Base-by-base conservation (phyloP, 2,113 vertebrate species). In the Dendrocopos noguchii region DNA sequence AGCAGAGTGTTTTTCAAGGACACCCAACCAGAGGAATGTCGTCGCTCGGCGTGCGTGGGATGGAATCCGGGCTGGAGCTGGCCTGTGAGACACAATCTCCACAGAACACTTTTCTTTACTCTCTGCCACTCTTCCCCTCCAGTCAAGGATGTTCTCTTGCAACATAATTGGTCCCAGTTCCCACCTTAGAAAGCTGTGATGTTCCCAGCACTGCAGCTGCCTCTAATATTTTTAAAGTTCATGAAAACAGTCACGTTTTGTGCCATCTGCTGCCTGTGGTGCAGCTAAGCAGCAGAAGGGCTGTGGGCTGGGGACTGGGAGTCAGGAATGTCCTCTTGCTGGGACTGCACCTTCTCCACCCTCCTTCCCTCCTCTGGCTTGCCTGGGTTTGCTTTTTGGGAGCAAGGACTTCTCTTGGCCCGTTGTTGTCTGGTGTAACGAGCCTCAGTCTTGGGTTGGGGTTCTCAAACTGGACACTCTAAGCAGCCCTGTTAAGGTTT, bases 111-210 rank as follows among this genome's bases (percentile, higher is more conserved):
- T 93, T 80, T 75, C 86, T 96, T 94, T 94, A 83, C 93, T 91
- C 73, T 24, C 5, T 83, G 88, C 82, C 92, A 27, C 76, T 93
- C 94, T 90, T 84, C 88, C 84, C 88, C 91, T 93, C 87, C 84
- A 92, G 92, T 89, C 94, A 91, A 74, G 89, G 94, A 93, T 95
- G 94, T 93, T 94, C 94, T 94, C 81, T 87, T 53, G 89, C 94
- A 90, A 8, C 18, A 44, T 91, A 96, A 94, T 89, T 89, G 91
- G 91, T 95, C 95, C 95, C 95, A 95, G 89, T 67, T 83, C 89
- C 91, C 89, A 89, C 91, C 87, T 89, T 77, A 85, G 89, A 19
- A 71, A 83, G 80, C 93, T 82, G 50, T 71, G 81, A 92, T 93
- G 87, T 91, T 92, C 94, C 34, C 56, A 57, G 60, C 60, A 2